Evolutionary conservation across 2,113 vertebrate genomes (phyloP), one percentile per base, ranked within the genome.

Genomic region (Cephalopholis sonnerati): DNA sequence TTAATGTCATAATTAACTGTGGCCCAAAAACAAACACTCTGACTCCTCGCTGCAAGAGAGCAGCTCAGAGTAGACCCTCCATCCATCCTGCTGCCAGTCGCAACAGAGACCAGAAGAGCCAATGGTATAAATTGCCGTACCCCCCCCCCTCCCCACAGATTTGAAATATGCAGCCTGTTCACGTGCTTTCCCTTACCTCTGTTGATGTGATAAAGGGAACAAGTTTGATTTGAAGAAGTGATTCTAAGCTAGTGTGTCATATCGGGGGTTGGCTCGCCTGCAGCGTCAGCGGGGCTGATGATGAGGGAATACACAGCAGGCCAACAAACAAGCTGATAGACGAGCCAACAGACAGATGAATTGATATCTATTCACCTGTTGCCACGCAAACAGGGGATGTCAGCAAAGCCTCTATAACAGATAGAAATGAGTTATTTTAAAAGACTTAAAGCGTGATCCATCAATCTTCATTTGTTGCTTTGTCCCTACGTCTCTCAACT

Each of bases 391-490:
- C 29, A 20, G 48, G 81, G 20, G 36, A 82, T 73, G 57, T 77
- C 85, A 87, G 63, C 7, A 1, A 74, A 64, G 70, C 79, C 46
- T 46, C 15, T 46, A 25, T 54, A 82, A 57, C 53, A 58, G 51
- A 66, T 24, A 89, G 66, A 72, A 79, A 89, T 76, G 8, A 36
- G 57, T 36, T 64, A 58, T 81, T 86, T 65, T 83, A 83, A 72
- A 54, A 64, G 57, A 78, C 71, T 76, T 70, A 70, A 62, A 82
- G 71, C 58, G 18, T 16, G 36, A 84, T 70, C 79, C 79, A 82
- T 87, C 85, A 79, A 64, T 91, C 86, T 83, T 85, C 75, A 83
- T 90, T 87, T 87, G 57, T 27, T 54, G 76, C 39, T 39, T 54
- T 0, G 2, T 29, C 32, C 53, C 18, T 36, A 44, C 16, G 25